Base-by-base conservation (phyloP, 1,140 invertebrate genomes). In the Coptotermes formosanus region DNA sequence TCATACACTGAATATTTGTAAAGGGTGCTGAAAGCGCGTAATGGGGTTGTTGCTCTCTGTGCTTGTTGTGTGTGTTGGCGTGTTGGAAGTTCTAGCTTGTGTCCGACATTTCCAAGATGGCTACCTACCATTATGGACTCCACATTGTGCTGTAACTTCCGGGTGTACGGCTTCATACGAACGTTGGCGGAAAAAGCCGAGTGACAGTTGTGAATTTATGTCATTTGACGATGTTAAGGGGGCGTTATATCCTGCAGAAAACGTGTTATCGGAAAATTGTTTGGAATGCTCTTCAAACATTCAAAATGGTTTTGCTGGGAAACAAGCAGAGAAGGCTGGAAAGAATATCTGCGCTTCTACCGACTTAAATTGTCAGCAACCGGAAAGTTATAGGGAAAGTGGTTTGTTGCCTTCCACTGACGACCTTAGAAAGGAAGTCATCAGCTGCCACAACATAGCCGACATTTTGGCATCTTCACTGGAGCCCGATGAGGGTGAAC, bases 41-140 rank as follows among this genome's bases (percentile, higher is more conserved):
- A 95, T 95, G 95, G 95, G 94, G 88, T 90, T 95, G 32, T 89
- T 96, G 86, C 90, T 96, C 82, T 95, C 95, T 21, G 91, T 95
- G 88, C 89, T 96, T 44, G 92, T 96, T 87, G 92, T 94, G n/a
- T 96, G 95, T 89, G 93, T 95, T 38, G 95, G 95, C 85, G 93
- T 94, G 7, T 86, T 95, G 86, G 95, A 96, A 90, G 91, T 95
- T 25, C 89, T 95, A 25, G 92, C 93, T 64, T 94, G 93, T 87
- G 89, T 93, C 82, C 90, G 91, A 87, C 93, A 93, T 88, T 91
- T 94, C 64, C 88, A 92, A 44, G 91, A 92, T 86, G 91, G 93
- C 85, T 88, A 93, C 88, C 92, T 89, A 89, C 90, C 85, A 87
- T 45, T 89, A 48, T 87, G 89, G 85, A 87, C 89, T 43, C 88